Evolutionary conservation across 2,797 vertebrate genomes (phyloP), one percentile per base, ranked within the genome.

Genomic region (Pogonophryne albipinna): DNA sequence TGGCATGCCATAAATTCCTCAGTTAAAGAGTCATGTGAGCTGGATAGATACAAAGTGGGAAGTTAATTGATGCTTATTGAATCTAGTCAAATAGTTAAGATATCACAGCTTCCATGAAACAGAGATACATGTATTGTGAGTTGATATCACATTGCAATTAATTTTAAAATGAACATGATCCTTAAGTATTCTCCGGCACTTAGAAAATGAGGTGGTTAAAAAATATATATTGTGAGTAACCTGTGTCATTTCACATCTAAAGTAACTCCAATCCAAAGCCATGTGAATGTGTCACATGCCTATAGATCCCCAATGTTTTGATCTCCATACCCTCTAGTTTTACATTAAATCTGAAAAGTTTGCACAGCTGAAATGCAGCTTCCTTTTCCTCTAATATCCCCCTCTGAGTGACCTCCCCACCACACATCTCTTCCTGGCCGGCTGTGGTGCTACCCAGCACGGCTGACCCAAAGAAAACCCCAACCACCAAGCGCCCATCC

Each of bases 381-480:
- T 85, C 82, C 70, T 77, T 76, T 83, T 79, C 60, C 50, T 31
- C 76, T 56, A 45, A 74, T 59, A 69, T 46, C 71, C 75, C 68
- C 66, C 73, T 79, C 66, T 58, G 58, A 84, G 64, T 79, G 78
- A 89, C 79, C 84, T 76, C 53, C 79, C 74, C 34, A 76, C 83
- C 85, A 77, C 76, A 84, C 82, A 85, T 87, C 82, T 87, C 82
- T 82, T 68, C 47, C 69, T 70, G 74, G 76, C 72, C 57, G 72
- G 73, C 66, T 58, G 77, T 50, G 66, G 71, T 77, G 80, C 80
- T 89, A 78, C 81, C 77, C 85, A 76, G 78, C 85, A 86, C 78
- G 74, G 73, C 74, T 92, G 91, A 92, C 88, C 90, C 83, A 85
- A 76, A 84, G 90, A 90, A 89, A 86, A 90, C 88, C 85, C 81